These are phyloP conservation scores for Tenebrosternarchus preto DNA, from an alignment of 2,113 vertebrate species.

Conservation along the genomic window DNA sequence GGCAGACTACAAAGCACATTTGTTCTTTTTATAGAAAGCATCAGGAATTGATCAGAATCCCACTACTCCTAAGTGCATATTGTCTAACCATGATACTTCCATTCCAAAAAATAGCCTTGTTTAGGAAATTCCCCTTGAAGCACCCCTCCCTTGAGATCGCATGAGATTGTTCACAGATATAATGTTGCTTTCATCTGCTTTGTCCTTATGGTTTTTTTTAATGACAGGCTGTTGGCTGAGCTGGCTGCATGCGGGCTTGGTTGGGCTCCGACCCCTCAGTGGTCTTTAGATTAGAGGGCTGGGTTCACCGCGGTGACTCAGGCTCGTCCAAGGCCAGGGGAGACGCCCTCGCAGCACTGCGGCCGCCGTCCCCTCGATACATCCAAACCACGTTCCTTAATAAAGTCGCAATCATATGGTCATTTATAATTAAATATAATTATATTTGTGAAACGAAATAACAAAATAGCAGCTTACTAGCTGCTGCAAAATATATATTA, in stretches of 20 bases:
- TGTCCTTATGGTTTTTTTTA: constrained; percentile 54
- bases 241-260: constrained; percentile 34
- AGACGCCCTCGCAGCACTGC: constrained; percentile 31
- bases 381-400: constrained; percentile 26
- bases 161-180: constrained; percentile 37
- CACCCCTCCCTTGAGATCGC: constrained; percentile 20
- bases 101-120: constrained; percentile 25
- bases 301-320: constrained; percentile 35
- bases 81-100: constrained; percentile 33
- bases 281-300: constrained; percentile 45
- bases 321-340: constrained; percentile 23
- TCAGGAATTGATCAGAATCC: constrained; percentile 24
- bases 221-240: constrained; percentile 50
- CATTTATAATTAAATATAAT: constrained; percentile 3
- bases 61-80: constrained; percentile 20
- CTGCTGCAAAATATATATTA: background rate
- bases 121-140: constrained; percentile 38
- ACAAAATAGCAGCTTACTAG: background rate
- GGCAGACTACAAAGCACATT: background rate
- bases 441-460: background rate
- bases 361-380: background rate
- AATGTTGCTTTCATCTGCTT: constrained; percentile 54
- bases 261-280: constrained; percentile 42
- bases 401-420: constrained; percentile 10
- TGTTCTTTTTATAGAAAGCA: constrained; percentile 21